Percentiles rank a stretch among this genome's conserved stretches.
Conservation (phyloP, 2,797 vertebrate species). For the Enteromius argenteus region DNA sequence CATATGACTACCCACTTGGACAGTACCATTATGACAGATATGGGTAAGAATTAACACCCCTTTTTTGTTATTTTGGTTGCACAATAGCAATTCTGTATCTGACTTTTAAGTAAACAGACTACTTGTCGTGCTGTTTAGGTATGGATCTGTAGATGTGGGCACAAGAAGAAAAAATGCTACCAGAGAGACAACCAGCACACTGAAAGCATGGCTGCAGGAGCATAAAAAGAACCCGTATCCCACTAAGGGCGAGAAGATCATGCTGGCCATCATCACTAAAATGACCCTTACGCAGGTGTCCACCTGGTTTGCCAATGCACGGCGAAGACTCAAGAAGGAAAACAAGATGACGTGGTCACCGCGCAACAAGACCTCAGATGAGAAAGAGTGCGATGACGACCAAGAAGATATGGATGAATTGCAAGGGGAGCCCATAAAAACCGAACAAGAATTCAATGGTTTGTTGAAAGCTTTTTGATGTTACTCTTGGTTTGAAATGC, state of each 20-base stretch:
- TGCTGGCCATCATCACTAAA: slow-evolving; percentile 89
- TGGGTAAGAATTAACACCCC: slow-evolving; percentile 69
- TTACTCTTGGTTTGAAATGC: slow-evolving; percentile 50
- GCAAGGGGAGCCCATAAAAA: slow-evolving; percentile 85
- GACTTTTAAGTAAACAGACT: neutral
- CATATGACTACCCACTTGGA: slow-evolving; percentile 90
- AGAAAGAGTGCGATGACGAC: slow-evolving; percentile 89
- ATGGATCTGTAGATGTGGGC: slow-evolving; percentile 87
- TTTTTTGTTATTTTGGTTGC: neutral
- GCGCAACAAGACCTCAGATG: slow-evolving; percentile 91
- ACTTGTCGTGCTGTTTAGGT: slow-evolving; percentile 73
- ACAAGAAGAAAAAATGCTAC: slow-evolving; percentile 94
- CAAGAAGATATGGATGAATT: slow-evolving; percentile 86
- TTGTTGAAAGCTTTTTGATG: slow-evolving; percentile 65
- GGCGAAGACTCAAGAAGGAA: slow-evolving; percentile 91
- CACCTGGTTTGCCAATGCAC: slow-evolving; percentile 94
- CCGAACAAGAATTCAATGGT: slow-evolving; percentile 85
- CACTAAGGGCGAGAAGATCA: slow-evolving; percentile 90
- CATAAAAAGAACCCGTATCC: slow-evolving; percentile 91
- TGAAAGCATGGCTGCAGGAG: slow-evolving; percentile 90
- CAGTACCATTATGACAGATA: slow-evolving; percentile 95
- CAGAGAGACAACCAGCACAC: slow-evolving; percentile 90
- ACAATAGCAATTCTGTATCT: neutral
- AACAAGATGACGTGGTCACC: slow-evolving; percentile 95
- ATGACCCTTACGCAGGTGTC: slow-evolving; percentile 95